Conservation (phyloP, 2,113 vertebrate species). For the Procavia capensis region DNA sequence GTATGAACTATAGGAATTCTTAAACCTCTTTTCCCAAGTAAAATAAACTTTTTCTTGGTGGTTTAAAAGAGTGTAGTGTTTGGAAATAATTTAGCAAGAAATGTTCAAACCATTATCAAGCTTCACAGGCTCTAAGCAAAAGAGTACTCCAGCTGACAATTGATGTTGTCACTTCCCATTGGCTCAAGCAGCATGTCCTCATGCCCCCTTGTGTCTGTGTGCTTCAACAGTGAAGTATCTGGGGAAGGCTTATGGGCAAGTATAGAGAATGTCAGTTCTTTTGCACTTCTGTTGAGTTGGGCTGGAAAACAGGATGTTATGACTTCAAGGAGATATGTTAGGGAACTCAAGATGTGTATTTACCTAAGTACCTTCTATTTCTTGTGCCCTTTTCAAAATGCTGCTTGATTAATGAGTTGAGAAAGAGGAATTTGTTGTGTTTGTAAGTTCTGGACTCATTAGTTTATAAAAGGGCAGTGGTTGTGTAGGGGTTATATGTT, state of each 20-base stretch:
- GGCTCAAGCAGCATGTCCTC: background rate
- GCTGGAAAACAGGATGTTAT: background rate
- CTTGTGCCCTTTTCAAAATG: constrained; percentile 22
- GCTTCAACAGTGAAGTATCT: background rate
- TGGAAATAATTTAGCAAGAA: background rate
- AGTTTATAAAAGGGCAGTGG: background rate
- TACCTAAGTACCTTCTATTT: background rate
- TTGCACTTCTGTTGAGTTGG: background rate
- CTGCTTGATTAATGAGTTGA: background rate
- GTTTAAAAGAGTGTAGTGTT: background rate
- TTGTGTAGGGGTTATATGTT: background rate
- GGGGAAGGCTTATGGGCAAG: background rate
- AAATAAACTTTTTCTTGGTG: background rate
- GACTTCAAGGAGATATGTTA: background rate
- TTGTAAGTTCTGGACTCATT: background rate
- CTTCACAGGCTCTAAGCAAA: background rate
- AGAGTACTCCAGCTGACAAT: background rate
- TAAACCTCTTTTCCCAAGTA: background rate
- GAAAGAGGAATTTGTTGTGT: constrained; percentile 1
- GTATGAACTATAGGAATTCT: background rate
- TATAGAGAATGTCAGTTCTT: accelerated
- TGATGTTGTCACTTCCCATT: background rate
- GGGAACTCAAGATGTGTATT: background rate
- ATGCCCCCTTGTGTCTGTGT: background rate
- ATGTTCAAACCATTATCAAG: background rate